These are phyloP conservation scores for Trichogramma evanescens DNA, from an alignment of 2,888 invertebrate species.

Conservation along the genomic window DNA sequence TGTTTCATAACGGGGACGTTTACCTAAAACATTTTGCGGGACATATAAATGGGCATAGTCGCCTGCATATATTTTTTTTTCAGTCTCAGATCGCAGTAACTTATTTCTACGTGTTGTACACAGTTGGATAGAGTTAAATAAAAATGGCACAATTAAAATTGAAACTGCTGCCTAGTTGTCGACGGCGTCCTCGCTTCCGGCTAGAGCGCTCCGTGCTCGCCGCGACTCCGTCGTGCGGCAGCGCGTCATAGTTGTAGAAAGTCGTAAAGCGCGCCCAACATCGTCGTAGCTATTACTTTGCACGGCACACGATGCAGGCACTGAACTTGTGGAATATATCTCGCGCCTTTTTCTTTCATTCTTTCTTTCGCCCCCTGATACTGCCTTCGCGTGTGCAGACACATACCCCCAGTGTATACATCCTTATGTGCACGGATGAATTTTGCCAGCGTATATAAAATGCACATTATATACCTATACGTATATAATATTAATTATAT, in stretches of 20 bases:
- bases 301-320: conserved; percentile 12
- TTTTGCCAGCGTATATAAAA: too few relatives aligned
- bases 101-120: too few relatives aligned
- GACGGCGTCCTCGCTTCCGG: not conserved
- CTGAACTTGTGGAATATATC: conserved; percentile 19
- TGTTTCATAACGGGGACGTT: too few relatives aligned
- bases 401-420: not conserved
- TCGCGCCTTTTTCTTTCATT: conserved; percentile 17
- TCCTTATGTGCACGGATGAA: too few relatives aligned
- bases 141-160: conserved; percentile 36
- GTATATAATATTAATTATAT: too few relatives aligned
- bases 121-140: conserved; percentile 13
- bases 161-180: conserved; percentile 23
- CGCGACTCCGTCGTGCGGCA: conserved; percentile 1
- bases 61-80: too few relatives aligned
- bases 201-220: not conserved
- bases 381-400: conserved; percentile 21
- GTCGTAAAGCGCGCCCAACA: conserved; percentile 25
- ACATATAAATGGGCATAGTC: too few relatives aligned
- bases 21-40: too few relatives aligned
- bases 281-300: conserved; percentile 15
- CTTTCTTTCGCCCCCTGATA: conserved; percentile 13
- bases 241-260: conserved; percentile 14
- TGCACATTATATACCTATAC: too few relatives aligned
- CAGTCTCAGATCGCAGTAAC: too few relatives aligned